Conservation (phyloP, 1,140 invertebrate genomes). For the Muscidifurax raptorellus region DNA sequence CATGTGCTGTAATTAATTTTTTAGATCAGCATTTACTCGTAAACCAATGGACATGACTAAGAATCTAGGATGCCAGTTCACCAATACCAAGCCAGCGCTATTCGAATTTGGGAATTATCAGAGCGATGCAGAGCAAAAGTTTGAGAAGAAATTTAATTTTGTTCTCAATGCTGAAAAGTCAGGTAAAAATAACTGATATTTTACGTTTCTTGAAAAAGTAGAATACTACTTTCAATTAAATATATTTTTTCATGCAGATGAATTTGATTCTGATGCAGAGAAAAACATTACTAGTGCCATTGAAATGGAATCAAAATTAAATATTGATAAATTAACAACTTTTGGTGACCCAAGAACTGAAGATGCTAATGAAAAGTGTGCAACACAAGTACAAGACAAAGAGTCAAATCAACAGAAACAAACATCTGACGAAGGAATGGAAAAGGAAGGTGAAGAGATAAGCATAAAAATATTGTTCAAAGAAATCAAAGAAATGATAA, state of each 20-base stretch:
- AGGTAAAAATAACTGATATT: background rate
- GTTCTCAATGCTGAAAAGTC: background rate
- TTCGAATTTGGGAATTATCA: background rate
- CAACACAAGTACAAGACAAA: background rate
- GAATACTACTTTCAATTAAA: background rate
- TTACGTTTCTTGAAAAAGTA: background rate
- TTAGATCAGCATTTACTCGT: background rate
- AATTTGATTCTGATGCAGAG: background rate
- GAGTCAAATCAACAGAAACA: background rate
- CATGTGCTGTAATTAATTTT: background rate
- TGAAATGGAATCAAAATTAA: background rate
- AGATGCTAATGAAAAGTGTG: background rate
- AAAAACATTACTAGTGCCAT: background rate
- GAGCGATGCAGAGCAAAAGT: background rate
- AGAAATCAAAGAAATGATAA: conserved; percentile 3
- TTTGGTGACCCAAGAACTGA: background rate
- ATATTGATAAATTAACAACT: background rate
- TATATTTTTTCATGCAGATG: background rate
- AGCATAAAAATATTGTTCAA: conserved; percentile 3
- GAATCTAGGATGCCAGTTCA: background rate
- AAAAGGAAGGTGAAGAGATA: background rate
- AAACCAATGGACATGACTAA: background rate
- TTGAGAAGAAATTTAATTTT: background rate
- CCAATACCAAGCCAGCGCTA: background rate
- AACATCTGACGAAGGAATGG: background rate